phyloP scores from a whole-genome alignment of 2,888 invertebrate species.

The Drosophila nigritarsus region DNA sequence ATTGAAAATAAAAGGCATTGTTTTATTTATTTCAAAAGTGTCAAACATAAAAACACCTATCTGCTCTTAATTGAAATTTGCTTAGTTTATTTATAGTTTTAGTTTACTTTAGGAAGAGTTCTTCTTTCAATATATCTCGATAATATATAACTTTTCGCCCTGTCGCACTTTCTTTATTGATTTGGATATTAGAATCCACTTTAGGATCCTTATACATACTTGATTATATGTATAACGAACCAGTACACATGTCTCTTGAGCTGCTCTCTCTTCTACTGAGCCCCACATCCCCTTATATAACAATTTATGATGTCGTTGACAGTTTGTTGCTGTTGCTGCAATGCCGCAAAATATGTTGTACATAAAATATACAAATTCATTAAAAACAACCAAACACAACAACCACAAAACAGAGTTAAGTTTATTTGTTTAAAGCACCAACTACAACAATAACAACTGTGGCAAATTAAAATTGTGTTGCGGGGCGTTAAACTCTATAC shows the following conservation, averaged over 20 bases:
- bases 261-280: not conserved
- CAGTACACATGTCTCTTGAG: not conserved
- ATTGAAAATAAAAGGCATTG: no score
- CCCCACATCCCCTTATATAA: not conserved
- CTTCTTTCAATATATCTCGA: not conserved
- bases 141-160: not conserved
- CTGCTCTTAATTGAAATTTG: no score
- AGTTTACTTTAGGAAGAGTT: not conserved
- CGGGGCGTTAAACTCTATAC: slow-evolving; percentile 37
- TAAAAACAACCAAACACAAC: slow-evolving; percentile 60
- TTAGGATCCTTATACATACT: not conserved
- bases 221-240: not conserved
- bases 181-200: not conserved
- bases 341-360: slow-evolving; percentile 63
- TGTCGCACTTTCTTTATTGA: not conserved
- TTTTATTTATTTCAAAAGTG: no score
- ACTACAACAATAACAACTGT: slow-evolving; percentile 27
- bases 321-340: slow-evolving; percentile 23
- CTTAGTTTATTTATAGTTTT: no score
- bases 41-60: no score
- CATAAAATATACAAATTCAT: slow-evolving; percentile 68
- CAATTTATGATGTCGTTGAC: slow-evolving; percentile 31
- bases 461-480: slow-evolving; percentile 52
- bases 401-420: slow-evolving; percentile 34
- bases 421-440: slow-evolving; percentile 51